Conservation (phyloP, 2,888 invertebrate species). For the Caenorhabditis doughertyi region DNA sequence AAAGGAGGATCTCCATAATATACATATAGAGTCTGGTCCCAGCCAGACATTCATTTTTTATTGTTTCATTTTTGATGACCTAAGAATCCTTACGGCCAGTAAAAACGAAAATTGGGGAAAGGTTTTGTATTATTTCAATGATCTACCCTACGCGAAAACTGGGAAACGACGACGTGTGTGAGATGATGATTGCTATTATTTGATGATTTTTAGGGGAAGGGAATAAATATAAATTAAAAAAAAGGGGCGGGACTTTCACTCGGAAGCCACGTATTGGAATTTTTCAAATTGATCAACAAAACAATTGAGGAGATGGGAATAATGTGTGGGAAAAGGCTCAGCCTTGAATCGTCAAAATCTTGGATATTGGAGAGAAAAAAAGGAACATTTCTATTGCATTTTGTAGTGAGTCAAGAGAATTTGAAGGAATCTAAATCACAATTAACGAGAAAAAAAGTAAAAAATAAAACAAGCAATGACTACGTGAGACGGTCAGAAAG, state of each 20-base stretch:
- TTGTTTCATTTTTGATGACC: constrained; percentile 1
- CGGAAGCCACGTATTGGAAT: constrained; percentile 17
- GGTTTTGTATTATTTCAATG: constrained; percentile 22
- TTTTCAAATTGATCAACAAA: constrained; percentile 25
- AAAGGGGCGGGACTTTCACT: constrained; percentile 35
- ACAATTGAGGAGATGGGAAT: background rate
- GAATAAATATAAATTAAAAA: constrained; percentile 2
- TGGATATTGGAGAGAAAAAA: constrained; percentile 5
- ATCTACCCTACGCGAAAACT: constrained; percentile 59
- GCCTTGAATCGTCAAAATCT: constrained; percentile 40
- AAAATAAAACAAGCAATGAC: constrained; percentile 25
- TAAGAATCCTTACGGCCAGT: background rate
- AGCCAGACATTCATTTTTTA: constrained; percentile 44
- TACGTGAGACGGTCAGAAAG: constrained; percentile 19
- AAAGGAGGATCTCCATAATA: constrained; percentile 46
- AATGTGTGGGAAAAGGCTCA: constrained; percentile 54
- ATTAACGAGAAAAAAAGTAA: constrained; percentile 31
- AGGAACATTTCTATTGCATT: constrained; percentile 20
- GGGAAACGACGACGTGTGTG: constrained; percentile 52
- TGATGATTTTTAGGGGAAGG: constrained; percentile 1
- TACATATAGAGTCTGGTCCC: constrained; percentile 63
- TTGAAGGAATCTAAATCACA: constrained; percentile 38
- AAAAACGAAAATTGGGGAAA: background rate
- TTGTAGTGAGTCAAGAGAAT: background rate
- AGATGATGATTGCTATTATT: constrained; percentile 36